A percentile compares a stretch with the other conserved stretches of the same genome.
Evolutionary conservation across 2,888 invertebrate genomes (phyloP).

Genomic region (Schizaphis graminum): DNA sequence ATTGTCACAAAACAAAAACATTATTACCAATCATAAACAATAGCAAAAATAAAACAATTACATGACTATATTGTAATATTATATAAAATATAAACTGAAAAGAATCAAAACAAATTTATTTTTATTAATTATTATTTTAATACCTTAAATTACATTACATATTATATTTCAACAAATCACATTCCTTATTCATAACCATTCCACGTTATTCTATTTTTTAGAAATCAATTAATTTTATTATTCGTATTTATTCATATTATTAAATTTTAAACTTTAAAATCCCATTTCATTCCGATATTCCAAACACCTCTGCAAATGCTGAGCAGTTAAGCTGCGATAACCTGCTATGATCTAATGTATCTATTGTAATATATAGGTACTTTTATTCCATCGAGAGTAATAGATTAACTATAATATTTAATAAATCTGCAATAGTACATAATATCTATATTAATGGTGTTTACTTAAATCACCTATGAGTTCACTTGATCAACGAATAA

Average conservation of each 20-base stretch:
- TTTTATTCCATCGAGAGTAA: not conserved
- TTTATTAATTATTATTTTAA: not conserved
- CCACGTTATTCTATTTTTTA: not conserved
- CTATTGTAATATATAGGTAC: not conserved
- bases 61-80: not conserved
- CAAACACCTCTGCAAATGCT: not conserved
- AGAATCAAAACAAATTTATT: not conserved
- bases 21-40: not conserved
- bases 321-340: not conserved
- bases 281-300: not conserved
- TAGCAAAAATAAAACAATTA: not conserved
- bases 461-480: not conserved
- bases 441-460: not conserved
- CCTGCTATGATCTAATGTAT: not conserved
- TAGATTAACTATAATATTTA: not conserved
- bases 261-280: not conserved
- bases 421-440: not conserved
- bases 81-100: not conserved
- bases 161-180: not conserved
- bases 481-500: not conserved
- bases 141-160: not conserved
- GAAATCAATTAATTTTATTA: not conserved
- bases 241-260: not conserved
- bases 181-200: not conserved
- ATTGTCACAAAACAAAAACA: not conserved